Base-by-base conservation (phyloP, 2,888 invertebrate species). In the Eupithecia exiguata region DNA sequence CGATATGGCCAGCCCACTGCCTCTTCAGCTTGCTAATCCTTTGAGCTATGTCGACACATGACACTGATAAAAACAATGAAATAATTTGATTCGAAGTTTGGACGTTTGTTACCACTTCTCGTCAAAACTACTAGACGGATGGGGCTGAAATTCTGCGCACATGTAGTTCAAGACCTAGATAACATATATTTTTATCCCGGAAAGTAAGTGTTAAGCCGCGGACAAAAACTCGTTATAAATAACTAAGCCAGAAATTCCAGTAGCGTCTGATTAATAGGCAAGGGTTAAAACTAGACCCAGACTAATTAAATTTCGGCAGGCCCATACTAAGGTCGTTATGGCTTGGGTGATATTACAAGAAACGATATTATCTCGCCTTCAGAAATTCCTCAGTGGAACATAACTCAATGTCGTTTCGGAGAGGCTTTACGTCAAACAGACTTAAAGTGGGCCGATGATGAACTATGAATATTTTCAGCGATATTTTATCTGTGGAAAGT, bases 231-330 rank as follows among this genome's bases (percentile, higher is more conserved):
- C 7, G 36, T 65, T 38, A 65, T 9, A 18, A 65, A 12, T 65
- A 65, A 38, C 63, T 65, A 16, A 36, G n/a, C 58, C 14, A 14
- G 21, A n/a, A 36, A 63, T 38, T 36, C 21, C 38, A 12, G 12
- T 21, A 38, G 9, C 63, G 35, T 18, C 36, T 36, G n/a, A 36
- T 65, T 36, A 53, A 53, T 53, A 38, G 63, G 18, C 63, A n/a
- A 36, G 63, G 63, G 62, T 30, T 62, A 62, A 61, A 35, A 36
- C 38, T 65, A 65, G 36, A 65, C n/a, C 63, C 16, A 18, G 9
- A 65, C 63, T 65, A 38, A 65, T 65, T 38, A 65, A 65, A 65
- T 65, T n/a, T 65, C 38, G 10, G 7, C 36, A 36, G n/a, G n/a
- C n/a, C n/a, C 18, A n/a, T 12, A n/a, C 38, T n/a, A 35, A n/a